A percentile compares a stretch with the other conserved stretches of the same genome.
These are phyloP conservation scores for Petroica traversi DNA, from an alignment of 2,113 vertebrate genomes.

Conservation along the genomic window DNA sequence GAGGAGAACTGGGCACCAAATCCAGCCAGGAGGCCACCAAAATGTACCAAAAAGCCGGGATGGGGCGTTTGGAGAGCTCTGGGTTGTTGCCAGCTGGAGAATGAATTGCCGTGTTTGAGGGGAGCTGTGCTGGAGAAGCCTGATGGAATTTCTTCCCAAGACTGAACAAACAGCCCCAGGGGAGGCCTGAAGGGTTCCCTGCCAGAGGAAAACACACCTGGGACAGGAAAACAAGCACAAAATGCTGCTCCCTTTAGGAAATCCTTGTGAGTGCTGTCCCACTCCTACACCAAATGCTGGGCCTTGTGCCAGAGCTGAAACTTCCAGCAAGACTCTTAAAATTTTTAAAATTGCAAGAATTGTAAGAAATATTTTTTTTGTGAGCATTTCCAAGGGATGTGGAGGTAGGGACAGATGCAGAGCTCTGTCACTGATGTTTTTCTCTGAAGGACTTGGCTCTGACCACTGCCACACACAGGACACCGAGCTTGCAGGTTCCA, in stretches of 20 bases:
- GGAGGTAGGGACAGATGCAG: neutral
- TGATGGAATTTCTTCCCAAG: neutral
- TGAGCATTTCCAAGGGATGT: neutral
- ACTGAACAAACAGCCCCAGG: neutral
- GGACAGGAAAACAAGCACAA: neutral
- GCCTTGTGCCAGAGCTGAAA: neutral
- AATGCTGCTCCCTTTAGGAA: neutral
- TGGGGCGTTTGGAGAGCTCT: neutral
- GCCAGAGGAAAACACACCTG: neutral
- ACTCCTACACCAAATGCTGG: neutral
- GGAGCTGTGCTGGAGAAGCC: neutral
- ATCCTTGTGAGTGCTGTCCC: neutral
- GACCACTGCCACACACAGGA: neutral
- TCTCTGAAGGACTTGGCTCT: constrained; percentile 3
- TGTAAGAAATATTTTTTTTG: neutral
- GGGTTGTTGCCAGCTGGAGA: neutral
- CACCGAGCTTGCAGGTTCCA: neutral
- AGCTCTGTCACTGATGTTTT: neutral
- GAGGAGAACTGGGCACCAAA: neutral
- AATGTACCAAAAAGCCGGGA: neutral
- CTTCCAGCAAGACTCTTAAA: neutral
- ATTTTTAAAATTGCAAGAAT: neutral
- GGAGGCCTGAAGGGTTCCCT: neutral
- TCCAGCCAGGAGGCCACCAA: neutral
- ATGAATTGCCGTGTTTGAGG: neutral